Base-by-base conservation (phyloP, 53 echinoderm and acorn worm species). In the Hippasteria phrygiana region DNA sequence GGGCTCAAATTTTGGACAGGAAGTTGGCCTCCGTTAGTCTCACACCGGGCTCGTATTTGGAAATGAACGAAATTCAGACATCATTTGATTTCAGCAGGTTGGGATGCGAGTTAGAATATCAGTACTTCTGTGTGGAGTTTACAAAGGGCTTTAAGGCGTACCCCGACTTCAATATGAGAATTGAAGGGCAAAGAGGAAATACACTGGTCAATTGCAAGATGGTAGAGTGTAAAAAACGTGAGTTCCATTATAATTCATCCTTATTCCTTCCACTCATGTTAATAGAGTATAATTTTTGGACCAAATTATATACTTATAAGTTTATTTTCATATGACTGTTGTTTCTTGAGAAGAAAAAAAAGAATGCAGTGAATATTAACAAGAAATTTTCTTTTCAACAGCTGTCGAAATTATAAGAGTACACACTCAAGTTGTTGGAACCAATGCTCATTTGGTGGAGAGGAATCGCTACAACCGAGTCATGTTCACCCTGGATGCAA, bases 71-170 rank as follows among this genome's bases (percentile, higher is more conserved):
- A 42, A 62, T 94, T 11, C 88, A 85, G 62, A 59, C 92, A 2
- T 54, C 74, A 24, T 92, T 93, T 35, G 96, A 96, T 59, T 90
- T 96, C 63, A 88, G 91, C n/a, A 88, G 82, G 65, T 77, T 96
- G 20, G 96, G 96, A 10, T 96, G 97, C 55, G 94, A 93, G 42
- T 78, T 92, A 8, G 95, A 90, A 28, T 95, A 90, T 56, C 85
- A 82, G 55, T 94, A 82, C 80, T 91, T 95, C 87, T 96, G 97
- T 77, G 73, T 96, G 64, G 97, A 96, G 80, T 95, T 96, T 54
- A 78, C 95, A 47, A 96, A 96, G 75, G 97, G 95, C 28, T 38
- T 87, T n/a, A 87, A 85, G 56, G 93, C 97, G 24, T 35, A 32
- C 28, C 97, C 97, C 10, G 95, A 96, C 77, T 96, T 96, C 73